Conservation (phyloP, 2,888 invertebrate species). For the Plemyria rubiginata region DNA sequence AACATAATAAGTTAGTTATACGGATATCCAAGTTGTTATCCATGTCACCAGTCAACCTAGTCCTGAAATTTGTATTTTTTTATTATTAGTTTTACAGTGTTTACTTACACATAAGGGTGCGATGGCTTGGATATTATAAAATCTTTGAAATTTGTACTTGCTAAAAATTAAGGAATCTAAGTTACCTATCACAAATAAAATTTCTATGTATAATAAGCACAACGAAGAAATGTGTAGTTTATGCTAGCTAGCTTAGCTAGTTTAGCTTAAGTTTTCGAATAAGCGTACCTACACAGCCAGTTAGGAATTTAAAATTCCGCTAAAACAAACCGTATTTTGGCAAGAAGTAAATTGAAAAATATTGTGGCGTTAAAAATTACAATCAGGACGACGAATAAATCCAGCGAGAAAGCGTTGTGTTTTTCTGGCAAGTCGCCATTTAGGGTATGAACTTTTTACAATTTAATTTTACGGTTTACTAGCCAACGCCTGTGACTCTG, state of each 20-base stretch:
- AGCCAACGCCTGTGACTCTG: constrained; percentile 25
- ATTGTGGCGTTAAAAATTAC: constrained; percentile 45
- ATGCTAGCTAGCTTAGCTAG: background rate
- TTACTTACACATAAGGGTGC: no score
- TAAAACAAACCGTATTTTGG: constrained; percentile 34
- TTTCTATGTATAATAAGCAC: no score
- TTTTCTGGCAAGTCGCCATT: constrained; percentile 42
- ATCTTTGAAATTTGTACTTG: no score
- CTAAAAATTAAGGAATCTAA: no score
- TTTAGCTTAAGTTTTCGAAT: constrained; percentile 18
- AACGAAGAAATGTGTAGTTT: no score
- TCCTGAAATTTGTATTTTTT: no score
- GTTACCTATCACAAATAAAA: no score
- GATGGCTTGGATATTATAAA: no score
- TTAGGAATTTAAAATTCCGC: constrained; percentile 31
- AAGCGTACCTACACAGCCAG: constrained; percentile 8
- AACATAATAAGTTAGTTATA: no score
- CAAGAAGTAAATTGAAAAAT: constrained; percentile 45
- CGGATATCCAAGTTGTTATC: no score
- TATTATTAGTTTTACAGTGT: no score
- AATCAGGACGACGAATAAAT: constrained; percentile 42
- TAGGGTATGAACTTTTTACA: constrained; percentile 43
- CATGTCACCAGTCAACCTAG: no score
- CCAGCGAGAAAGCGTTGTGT: constrained; percentile 35
- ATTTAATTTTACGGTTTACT: constrained; percentile 41